Base-by-base conservation (phyloP, 2,797 vertebrate genomes). In the Sebastes paucispinis region DNA sequence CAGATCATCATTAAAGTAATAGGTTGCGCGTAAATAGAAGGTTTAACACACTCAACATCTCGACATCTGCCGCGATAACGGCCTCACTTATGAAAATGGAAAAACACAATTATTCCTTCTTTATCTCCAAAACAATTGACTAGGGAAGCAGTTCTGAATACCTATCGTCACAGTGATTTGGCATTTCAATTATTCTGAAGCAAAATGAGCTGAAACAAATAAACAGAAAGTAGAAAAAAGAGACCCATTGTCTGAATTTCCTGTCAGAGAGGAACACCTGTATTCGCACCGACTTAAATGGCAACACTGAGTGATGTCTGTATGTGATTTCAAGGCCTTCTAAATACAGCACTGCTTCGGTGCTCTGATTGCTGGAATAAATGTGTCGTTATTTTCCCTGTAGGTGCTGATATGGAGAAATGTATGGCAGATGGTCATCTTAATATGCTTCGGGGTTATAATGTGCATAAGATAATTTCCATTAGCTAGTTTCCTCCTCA, bases 61-160 rank as follows among this genome's bases (percentile, higher is more conserved):
- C 59, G 89, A 90, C 88, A 91, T 90, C 84, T 93, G 89, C 63
- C 60, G 20, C 71, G 77, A 81, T 88, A 84, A 90, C 87, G 55
- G 65, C 63, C 74, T 84, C 73, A 65, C 82, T 92, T 79, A 81
- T 84, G 67, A 82, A 80, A 88, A 89, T 81, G 39, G 71, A 71
- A 82, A 89, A 86, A 77, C 59, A 82, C 83, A 74, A 86, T 83
- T 82, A 86, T 73, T 85, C 65, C 62, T 67, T 81, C 20, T 84
- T 82, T 80, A 88, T 82, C 66, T 62, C 65, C 62, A 73, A 83
- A 84, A 85, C 69, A 80, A 80, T 72, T 71, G 68, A 84, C 52
- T 29, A 2, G 16, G 66, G 60, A 69, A 50, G 20, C n/a, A 31
- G 7, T 64, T 81, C 29, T 73, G 67, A 70, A 86, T 43, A 82